phyloP scores from a whole-genome alignment of 2,888 invertebrate species.

The Gonocerus acuteangulatus region DNA sequence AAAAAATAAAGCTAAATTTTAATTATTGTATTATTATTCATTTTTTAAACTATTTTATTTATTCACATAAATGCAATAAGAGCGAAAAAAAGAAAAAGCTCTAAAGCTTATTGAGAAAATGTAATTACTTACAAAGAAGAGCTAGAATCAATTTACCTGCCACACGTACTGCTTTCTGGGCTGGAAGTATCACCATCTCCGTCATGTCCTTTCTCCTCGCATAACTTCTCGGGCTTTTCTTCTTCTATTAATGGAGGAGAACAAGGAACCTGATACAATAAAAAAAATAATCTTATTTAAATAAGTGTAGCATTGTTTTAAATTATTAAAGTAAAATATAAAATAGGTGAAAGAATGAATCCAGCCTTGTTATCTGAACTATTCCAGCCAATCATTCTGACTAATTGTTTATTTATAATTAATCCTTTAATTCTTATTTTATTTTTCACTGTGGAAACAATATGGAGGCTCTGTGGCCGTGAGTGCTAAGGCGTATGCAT shows the following conservation, averaged over 20 bases:
- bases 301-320: too few relatives aligned
- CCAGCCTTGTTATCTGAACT: too few relatives aligned
- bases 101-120: neutral
- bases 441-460: too few relatives aligned
- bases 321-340: neutral
- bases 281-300: neutral
- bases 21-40: neutral
- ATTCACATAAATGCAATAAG: conserved; percentile 6
- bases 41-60: conserved; percentile 1
- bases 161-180: conserved; percentile 42
- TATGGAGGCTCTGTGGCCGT: too few relatives aligned
- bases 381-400: too few relatives aligned
- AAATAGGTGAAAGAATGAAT: neutral
- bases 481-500: too few relatives aligned
- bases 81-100: neutral
- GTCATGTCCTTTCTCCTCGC: conserved; percentile 33
- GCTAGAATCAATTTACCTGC: conserved; percentile 38
- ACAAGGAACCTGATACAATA: conserved; percentile 34
- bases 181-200: conserved; percentile 39
- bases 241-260: conserved; percentile 38
- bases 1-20: conserved; percentile 5
- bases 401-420: too few relatives aligned
- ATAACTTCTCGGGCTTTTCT: conserved; percentile 34
- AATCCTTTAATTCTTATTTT: too few relatives aligned
- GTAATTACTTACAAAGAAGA: conserved; percentile 9